Evolutionary conservation across 2,888 invertebrate species (phyloP).

Genomic region (Alitta virens): DNA sequence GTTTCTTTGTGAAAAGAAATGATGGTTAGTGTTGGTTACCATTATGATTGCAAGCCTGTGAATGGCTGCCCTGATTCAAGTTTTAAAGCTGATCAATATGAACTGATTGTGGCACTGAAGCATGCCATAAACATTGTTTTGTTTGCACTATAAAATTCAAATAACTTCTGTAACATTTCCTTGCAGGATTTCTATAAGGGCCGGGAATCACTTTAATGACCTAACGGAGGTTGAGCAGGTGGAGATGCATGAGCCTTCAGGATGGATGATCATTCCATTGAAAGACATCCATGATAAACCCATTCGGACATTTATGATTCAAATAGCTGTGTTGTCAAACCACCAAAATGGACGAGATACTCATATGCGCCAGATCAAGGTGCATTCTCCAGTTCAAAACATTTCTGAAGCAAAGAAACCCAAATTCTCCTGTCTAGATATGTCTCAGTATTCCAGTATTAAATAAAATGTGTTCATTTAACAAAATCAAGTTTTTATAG

Average conservation of each 20-base stretch:
- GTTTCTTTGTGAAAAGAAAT: no score
- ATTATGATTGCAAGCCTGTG: no score
- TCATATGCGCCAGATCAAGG: slow-evolving; percentile 94
- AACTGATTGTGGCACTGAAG: no score
- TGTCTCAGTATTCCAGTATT: slow-evolving; percentile 78
- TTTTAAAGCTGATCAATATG: no score
- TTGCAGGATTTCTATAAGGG: slow-evolving; percentile 62
- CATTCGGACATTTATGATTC: slow-evolving; percentile 79
- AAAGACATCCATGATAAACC: slow-evolving; percentile 78
- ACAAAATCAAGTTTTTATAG: no score
- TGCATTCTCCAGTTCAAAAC: slow-evolving; percentile 75
- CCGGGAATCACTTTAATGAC: slow-evolving; percentile 95
- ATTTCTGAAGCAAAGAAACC: slow-evolving; percentile 60
- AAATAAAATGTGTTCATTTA: background rate
- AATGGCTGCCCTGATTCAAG: no score
- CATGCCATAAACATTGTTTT: no score
- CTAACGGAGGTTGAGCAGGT: slow-evolving; percentile 92
- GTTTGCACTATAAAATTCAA: no score
- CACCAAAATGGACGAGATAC: slow-evolving; percentile 99
- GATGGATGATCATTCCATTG: slow-evolving; percentile 93
- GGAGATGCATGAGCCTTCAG: slow-evolving; percentile 89
- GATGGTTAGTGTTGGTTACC: no score
- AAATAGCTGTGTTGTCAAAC: slow-evolving; percentile 72
- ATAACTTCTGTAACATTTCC: slow-evolving; percentile 6
- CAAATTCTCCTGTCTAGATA: slow-evolving; percentile 78